Conservation (phyloP, 2,797 vertebrate genomes). For the Alcedo atthis region DNA sequence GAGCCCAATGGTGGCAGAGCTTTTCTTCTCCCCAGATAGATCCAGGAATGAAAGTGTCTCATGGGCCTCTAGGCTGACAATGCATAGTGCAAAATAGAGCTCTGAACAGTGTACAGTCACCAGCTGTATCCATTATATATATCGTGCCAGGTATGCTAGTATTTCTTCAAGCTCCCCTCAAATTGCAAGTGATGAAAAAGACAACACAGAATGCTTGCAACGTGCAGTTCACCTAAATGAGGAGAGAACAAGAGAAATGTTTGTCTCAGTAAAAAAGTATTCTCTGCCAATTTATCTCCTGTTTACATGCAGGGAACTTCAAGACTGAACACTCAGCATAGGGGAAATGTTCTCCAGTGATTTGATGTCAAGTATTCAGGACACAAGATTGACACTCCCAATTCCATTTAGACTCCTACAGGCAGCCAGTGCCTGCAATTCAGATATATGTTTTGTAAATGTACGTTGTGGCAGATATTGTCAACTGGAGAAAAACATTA, state of each 20-base stretch:
- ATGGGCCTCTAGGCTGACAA: background rate
- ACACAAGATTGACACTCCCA: background rate
- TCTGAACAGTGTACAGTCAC: background rate
- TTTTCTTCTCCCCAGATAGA: background rate
- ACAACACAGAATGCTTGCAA: background rate
- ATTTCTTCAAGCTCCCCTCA: background rate
- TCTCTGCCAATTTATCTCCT: background rate
- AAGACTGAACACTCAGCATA: background rate
- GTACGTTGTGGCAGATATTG: background rate
- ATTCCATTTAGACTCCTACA: background rate
- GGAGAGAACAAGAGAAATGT: background rate
- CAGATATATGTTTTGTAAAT: background rate
- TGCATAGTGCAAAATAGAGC: background rate
- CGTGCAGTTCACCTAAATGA: background rate
- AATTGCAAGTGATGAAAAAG: background rate
- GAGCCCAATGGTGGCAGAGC: background rate
- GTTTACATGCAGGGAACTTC: background rate
- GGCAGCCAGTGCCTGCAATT: background rate
- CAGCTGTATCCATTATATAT: background rate
- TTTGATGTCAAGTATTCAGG: background rate
- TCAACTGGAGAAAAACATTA: background rate
- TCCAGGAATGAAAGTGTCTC: background rate
- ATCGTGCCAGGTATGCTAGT: background rate
- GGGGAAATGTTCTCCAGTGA: background rate
- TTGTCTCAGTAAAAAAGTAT: background rate